A percentile compares a stretch with the other conserved stretches of the same genome.
Conservation (phyloP, 2,888 invertebrate genomes). For the Agonopterix heracliana region DNA sequence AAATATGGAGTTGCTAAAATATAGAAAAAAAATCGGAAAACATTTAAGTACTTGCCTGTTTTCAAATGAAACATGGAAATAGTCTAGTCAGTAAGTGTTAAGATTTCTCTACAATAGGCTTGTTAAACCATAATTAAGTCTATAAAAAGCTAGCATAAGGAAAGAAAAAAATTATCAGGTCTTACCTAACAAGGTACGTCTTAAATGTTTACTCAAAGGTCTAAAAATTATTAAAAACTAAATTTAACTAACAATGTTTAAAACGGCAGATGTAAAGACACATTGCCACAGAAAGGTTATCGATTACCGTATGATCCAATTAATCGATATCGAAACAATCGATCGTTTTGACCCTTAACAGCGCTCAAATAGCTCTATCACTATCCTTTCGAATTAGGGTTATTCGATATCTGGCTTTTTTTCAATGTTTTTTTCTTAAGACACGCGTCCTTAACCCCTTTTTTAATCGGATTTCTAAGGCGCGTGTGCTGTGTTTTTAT, state of each 20-base stretch:
- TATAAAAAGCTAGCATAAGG: background rate
- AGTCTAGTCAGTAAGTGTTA: too few species aligned
- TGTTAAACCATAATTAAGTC: background rate
- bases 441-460: slow-evolving; percentile 64
- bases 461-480: slow-evolving; percentile 68
- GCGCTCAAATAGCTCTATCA: slow-evolving; percentile 71
- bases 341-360: slow-evolving; percentile 51
- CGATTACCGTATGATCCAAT: slow-evolving; percentile 74
- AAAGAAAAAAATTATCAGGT: background rate
- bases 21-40: too few species aligned
- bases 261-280: slow-evolving; percentile 62
- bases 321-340: slow-evolving; percentile 73
- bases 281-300: slow-evolving; percentile 63
- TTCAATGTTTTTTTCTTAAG: slow-evolving; percentile 46
- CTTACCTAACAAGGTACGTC: background rate
- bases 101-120: too few species aligned
- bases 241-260: too few species aligned
- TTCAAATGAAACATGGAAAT: too few species aligned
- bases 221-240: too few species aligned
- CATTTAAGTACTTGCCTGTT: too few species aligned
- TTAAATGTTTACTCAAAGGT: too few species aligned
- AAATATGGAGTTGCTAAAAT: too few species aligned
- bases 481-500: slow-evolving; percentile 63
- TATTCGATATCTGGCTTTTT: slow-evolving; percentile 44
- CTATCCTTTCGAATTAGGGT: slow-evolving; percentile 63